A percentile compares a stretch with the other conserved stretches of the same genome.
phyloP scores from a whole-genome alignment of 2,113 vertebrate genomes.

The Trematocara nigrifrons region DNA sequence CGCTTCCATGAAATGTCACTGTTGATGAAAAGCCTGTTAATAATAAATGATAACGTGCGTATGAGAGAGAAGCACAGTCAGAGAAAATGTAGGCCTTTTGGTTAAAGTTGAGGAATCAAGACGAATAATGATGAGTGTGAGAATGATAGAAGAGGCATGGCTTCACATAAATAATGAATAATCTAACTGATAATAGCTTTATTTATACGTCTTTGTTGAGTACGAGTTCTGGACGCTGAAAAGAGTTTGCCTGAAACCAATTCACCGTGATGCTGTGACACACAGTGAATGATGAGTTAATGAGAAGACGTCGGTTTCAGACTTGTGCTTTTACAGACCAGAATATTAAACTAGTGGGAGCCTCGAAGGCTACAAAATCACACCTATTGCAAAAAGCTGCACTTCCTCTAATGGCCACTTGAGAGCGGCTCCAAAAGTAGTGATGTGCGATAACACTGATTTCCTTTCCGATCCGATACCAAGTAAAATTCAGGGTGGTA shows the following conservation, averaged over 20 bases:
- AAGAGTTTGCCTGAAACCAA: constrained; percentile 1
- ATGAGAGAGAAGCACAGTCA: neutral
- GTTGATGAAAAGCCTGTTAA: constrained; percentile 47
- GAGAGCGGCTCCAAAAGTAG: fast-evolving
- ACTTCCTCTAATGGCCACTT: neutral
- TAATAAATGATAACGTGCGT: constrained; percentile 37
- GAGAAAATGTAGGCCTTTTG: neutral
- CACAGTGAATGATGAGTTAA: neutral
- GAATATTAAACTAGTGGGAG: neutral
- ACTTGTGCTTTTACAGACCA: neutral
- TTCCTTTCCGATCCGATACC: too few species aligned
- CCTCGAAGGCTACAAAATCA: neutral
- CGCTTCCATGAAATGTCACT: constrained; percentile 20
- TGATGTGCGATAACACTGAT: too few species aligned
- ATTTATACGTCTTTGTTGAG: constrained; percentile 11
- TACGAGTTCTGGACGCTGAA: neutral
- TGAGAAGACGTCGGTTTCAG: neutral
- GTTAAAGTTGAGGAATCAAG: neutral
- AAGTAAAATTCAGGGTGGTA: too few species aligned
- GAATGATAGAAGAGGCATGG: neutral
- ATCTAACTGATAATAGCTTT: constrained; percentile 26
- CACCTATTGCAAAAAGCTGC: fast-evolving
- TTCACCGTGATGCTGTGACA: neutral
- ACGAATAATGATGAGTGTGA: neutral
- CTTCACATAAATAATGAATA: constrained; percentile 27